A percentile compares a stretch with the other conserved stretches of the same genome.
phyloP scores from a whole-genome alignment of 2,888 invertebrate genomes.

The Ophion costatus region DNA sequence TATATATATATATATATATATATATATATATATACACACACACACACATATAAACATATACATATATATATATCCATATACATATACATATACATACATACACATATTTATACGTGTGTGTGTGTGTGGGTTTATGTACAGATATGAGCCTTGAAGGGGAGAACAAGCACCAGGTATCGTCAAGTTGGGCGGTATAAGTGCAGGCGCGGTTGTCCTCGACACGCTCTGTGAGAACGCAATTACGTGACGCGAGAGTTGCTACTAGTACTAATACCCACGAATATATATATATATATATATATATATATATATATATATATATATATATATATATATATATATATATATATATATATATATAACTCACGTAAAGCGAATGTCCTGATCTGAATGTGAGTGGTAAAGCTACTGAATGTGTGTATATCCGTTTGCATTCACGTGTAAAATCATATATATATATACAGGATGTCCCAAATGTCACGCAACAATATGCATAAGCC shows the following conservation, averaged over 20 bases:
- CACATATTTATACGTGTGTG: no score
- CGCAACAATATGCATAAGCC: no score
- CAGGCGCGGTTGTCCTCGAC: conserved; percentile 59
- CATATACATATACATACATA: no score
- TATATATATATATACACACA: no score
- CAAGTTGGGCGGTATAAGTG: conserved; percentile 47
- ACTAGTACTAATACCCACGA: conserved; percentile 30
- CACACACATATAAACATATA: no score
- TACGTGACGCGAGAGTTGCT: conserved; percentile 59
- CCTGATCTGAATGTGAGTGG: conserved; percentile 51
- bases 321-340: neutral
- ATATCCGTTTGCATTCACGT: neutral
- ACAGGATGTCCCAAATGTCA: no score
- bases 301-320: conserved; percentile 14
- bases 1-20: no score
- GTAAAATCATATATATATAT: neutral
- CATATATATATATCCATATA: no score
- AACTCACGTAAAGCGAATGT: conserved; percentile 46
- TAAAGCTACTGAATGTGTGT: conserved; percentile 1
- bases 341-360: conserved; percentile 11
- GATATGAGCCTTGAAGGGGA: conserved; percentile 9
- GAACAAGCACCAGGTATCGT: conserved; percentile 32
- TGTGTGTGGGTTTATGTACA: no score
- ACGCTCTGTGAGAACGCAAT: conserved; percentile 65
- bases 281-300: neutral